Evolutionary conservation across 2,888 invertebrate species (phyloP).

Genomic region (Brenthis daphne): DNA sequence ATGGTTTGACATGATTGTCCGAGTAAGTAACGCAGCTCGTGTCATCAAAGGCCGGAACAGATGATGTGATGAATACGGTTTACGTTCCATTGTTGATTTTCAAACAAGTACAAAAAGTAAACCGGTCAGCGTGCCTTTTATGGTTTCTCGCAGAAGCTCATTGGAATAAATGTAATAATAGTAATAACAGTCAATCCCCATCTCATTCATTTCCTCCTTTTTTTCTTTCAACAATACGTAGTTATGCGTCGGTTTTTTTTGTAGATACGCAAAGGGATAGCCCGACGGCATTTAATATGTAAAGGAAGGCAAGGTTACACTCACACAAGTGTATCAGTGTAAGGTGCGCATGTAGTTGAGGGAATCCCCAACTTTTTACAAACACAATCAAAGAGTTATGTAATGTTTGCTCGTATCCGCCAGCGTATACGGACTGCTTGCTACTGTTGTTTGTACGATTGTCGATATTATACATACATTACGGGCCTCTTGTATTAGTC

Average conservation of each 20-base stretch:
- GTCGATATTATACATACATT: slow-evolving; percentile 77
- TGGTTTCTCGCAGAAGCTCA: slow-evolving; percentile 72
- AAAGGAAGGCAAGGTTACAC: slow-evolving; percentile 81
- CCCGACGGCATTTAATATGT: slow-evolving; percentile 81
- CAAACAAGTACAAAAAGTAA: slow-evolving; percentile 75
- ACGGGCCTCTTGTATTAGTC: slow-evolving; percentile 73
- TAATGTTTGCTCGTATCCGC: slow-evolving; percentile 80
- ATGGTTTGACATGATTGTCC: slow-evolving; percentile 1
- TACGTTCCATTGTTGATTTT: slow-evolving; percentile 78
- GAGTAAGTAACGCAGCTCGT: slow-evolving; percentile 50
- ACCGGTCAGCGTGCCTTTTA: slow-evolving; percentile 78
- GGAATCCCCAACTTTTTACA: slow-evolving; percentile 83
- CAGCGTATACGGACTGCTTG: slow-evolving; percentile 65
- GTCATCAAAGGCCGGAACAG: slow-evolving; percentile 63
- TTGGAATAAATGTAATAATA: slow-evolving; percentile 76
- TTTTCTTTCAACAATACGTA: slow-evolving; percentile 72
- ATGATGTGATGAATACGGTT: slow-evolving; percentile 74
- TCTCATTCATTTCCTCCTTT: slow-evolving; percentile 73
- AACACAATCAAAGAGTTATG: slow-evolving; percentile 83
- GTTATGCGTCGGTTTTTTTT: slow-evolving; percentile 72
- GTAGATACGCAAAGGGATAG: slow-evolving; percentile 80
- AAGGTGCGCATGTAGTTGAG: slow-evolving; percentile 77
- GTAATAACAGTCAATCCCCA: slow-evolving; percentile 77
- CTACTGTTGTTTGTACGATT: slow-evolving; percentile 76
- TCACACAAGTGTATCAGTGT: slow-evolving; percentile 70